Evolutionary conservation across 2,797 vertebrate genomes (phyloP).

Genomic region (Dipus sagitta): DNA sequence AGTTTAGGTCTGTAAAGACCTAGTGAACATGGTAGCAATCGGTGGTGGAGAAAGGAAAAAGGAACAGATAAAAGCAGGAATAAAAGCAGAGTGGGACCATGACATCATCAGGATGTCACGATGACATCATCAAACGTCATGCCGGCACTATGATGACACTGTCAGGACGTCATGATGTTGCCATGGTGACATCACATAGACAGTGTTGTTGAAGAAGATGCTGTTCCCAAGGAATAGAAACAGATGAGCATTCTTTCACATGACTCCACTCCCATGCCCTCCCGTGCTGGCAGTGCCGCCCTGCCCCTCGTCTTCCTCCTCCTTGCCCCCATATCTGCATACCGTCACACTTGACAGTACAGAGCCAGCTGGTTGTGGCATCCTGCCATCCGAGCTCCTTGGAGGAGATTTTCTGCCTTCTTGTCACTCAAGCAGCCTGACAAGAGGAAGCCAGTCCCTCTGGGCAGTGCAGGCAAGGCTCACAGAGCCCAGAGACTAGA

Average conservation of each 20-base stretch:
- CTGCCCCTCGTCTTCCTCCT: accelerated
- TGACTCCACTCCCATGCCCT: accelerated
- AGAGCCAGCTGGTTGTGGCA: neutral
- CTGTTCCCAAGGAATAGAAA: accelerated
- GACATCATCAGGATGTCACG: neutral
- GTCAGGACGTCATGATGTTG: neutral
- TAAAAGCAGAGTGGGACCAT: neutral
- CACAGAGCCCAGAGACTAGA: neutral
- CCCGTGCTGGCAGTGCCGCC: neutral
- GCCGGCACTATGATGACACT: neutral
- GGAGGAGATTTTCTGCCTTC: neutral
- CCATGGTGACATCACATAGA: neutral
- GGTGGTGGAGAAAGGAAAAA: neutral
- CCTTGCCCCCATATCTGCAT: neutral
- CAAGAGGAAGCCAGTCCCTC: neutral
- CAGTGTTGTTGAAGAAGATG: neutral
- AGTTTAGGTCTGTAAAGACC: neutral
- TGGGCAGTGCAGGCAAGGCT: too few species aligned
- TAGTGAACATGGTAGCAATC: neutral
- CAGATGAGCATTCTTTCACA: neutral
- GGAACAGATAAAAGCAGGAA: neutral
- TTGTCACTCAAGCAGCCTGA: neutral
- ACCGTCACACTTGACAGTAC: neutral
- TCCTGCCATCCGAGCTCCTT: neutral
- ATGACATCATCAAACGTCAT: neutral